Conservation (phyloP, 2,113 vertebrate genomes). For the Lepidothrix coronata region DNA sequence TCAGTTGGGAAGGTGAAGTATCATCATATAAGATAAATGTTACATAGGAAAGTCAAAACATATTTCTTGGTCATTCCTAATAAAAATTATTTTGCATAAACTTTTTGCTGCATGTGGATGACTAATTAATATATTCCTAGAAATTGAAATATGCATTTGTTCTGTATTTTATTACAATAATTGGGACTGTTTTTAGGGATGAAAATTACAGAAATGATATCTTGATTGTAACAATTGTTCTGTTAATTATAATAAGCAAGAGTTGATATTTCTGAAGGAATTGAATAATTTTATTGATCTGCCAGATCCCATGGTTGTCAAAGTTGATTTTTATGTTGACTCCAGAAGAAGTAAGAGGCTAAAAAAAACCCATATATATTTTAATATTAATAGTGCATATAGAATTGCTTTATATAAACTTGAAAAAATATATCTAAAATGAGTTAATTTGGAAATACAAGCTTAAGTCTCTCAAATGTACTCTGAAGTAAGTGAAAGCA, state of each 20-base stretch:
- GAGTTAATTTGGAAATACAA: background rate
- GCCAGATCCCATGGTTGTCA: background rate
- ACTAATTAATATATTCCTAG: background rate
- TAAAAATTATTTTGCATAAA: background rate
- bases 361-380: background rate
- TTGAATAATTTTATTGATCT: background rate
- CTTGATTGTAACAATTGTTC: background rate
- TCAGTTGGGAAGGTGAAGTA: background rate
- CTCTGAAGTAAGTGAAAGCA: background rate
- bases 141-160: background rate
- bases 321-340: background rate
- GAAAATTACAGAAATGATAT: background rate
- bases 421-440: background rate
- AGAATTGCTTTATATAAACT: background rate
- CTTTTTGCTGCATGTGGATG: background rate
- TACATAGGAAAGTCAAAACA: background rate
- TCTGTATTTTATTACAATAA: background rate
- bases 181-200: background rate
- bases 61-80: background rate
- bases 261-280: background rate
- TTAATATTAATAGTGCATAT: background rate
- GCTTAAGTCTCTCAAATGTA: background rate
- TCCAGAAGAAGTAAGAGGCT: background rate
- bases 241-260: background rate
- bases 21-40: background rate